phyloP scores from a whole-genome alignment of 2,113 vertebrate genomes.

The Entelurus aequoreus region DNA sequence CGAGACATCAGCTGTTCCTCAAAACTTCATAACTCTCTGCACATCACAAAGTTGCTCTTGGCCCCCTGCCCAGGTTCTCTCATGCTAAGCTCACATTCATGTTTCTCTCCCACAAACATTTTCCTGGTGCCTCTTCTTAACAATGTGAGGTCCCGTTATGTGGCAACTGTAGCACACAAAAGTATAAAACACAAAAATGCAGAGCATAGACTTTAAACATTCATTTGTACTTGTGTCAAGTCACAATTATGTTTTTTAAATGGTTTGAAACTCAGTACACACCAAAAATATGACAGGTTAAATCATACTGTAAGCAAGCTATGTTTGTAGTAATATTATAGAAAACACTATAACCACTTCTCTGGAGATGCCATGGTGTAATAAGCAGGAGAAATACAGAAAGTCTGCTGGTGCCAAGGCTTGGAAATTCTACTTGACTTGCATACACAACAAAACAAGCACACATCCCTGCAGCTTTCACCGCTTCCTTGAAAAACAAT shows the following conservation, averaged over 20 bases:
- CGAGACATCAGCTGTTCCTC: constrained; percentile 75
- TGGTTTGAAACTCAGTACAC: constrained; percentile 48
- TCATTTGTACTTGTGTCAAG: constrained; percentile 43
- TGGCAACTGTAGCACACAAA: constrained; percentile 53
- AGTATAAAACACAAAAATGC: constrained; percentile 49
- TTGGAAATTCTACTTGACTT: constrained; percentile 39
- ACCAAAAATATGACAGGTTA: constrained; percentile 51
- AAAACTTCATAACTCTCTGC: constrained; percentile 64
- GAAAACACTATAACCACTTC: constrained; percentile 43
- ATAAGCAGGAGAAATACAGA: constrained; percentile 45
- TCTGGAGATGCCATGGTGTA: constrained; percentile 44
- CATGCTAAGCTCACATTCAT: constrained; percentile 69
- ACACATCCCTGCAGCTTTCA: constrained; percentile 58
- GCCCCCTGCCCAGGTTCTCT: constrained; percentile 58
- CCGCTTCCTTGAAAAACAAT: constrained; percentile 72
- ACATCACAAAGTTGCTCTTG: constrained; percentile 62
- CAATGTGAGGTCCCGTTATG: constrained; percentile 55
- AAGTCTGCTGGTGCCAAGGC: constrained; percentile 43
- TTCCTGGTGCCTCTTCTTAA: constrained; percentile 51
- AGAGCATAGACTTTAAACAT: constrained; percentile 38
- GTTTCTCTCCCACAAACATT: constrained; percentile 65
- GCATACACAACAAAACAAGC: constrained; percentile 19
- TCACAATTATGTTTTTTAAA: constrained; percentile 34
- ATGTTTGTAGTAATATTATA: constrained; percentile 51
- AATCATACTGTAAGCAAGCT: constrained; percentile 47